Evolutionary conservation across 2,797 vertebrate genomes (phyloP), one percentile per base, ranked within the genome.

Genomic region (Hydrocynus forskahlii): DNA sequence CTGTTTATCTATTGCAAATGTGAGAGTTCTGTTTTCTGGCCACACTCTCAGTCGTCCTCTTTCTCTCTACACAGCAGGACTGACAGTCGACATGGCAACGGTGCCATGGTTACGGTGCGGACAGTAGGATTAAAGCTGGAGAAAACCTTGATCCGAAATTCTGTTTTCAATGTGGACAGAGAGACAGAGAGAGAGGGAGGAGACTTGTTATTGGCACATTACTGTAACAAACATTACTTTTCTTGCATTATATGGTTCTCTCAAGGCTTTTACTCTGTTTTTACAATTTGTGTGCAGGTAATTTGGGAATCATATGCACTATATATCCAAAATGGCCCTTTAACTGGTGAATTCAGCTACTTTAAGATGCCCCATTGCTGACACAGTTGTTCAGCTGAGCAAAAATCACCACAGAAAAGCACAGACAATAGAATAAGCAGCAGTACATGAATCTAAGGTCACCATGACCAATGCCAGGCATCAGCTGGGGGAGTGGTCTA

Each of bases 41-140:
- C 19, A 59, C 25, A 29, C 64, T 70, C 5, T 0, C 70, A 16
- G 57, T 50, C 25, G 4, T 76, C 19, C 66, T 21, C 59, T 21
- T 50, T 13, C 52, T 83, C 72, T 71, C 66, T 62, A 43, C 75
- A 75, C 0, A 14, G 38, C 16, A 50, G 14, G 57, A 79, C 17
- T 70, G 71, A 79, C 8, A 12, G 69, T 77, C n/a, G 69, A 78
- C 64, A 79, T 78, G 64, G 71, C 45, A 70, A 83, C 71, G 64
- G 64, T 75, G 57, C 72, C 35, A 59, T 83, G 77, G 77, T 75
- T 70, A 83, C 81, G 12, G 45, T 76, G 48, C 50, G 77, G 19
- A 76, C 73, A 76, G 38, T 63, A 19, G 21, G 75, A 78, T 21
- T 75, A 52, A 68, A 68, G 23, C 82, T 72, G 78, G 25, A 66